These are phyloP conservation scores for Bufotes viridis DNA, from an alignment of 2,797 vertebrate genomes.

Conservation along the genomic window DNA sequence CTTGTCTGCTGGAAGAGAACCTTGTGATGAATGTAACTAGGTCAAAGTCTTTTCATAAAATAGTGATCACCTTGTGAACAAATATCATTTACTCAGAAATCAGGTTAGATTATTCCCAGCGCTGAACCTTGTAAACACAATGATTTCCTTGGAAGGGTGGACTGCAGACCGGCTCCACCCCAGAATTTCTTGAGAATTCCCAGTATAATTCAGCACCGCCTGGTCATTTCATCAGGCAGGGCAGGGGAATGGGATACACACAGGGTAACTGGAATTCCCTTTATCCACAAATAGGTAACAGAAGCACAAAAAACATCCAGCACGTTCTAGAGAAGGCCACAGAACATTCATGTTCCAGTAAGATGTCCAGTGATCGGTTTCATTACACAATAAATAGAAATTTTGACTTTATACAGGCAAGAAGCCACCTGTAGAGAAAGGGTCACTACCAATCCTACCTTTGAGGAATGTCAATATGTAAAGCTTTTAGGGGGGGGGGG, in stretches of 20 bases:
- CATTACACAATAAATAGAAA: not conserved
- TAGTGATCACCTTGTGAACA: slow-evolving; percentile 27
- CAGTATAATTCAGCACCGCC: not conserved
- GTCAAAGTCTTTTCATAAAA: slow-evolving; percentile 57
- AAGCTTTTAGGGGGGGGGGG: too few species aligned
- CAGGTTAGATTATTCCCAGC: slow-evolving; percentile 20
- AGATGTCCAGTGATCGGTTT: not conserved
- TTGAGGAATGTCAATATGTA: too few species aligned
- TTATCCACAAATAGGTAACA: not conserved
- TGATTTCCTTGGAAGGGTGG: not conserved
- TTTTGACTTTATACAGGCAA: too few species aligned
- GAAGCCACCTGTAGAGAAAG: too few species aligned
- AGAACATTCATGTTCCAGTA: not conserved
- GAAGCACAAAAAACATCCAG: not conserved
- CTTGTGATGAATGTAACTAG: slow-evolving; percentile 26
- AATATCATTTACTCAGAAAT: slow-evolving; percentile 32
- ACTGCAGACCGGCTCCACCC: not conserved
- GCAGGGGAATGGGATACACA: not conserved
- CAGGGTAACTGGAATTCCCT: not conserved
- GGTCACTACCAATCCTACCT: too few species aligned
- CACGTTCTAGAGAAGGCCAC: not conserved
- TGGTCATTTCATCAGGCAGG: not conserved
- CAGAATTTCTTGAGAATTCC: not conserved
- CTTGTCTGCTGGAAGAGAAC: slow-evolving; percentile 26
- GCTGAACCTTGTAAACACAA: slow-evolving; percentile 8